Conservation (phyloP, 1,140 invertebrate species). For the Orchestia grillus region DNA sequence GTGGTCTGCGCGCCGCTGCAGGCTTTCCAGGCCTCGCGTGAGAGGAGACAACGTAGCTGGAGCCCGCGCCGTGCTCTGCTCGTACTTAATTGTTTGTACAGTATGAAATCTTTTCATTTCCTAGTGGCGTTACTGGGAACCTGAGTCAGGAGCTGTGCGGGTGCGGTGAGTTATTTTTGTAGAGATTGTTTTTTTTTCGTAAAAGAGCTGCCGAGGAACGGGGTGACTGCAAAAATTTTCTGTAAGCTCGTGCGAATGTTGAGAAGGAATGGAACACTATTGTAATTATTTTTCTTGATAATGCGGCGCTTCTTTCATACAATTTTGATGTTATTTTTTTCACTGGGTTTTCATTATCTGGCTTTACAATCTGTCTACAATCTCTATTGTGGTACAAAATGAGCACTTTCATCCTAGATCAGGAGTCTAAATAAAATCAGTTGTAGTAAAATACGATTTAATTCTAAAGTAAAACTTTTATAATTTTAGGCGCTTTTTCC, state of each 20-base stretch:
- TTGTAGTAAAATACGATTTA: too few species aligned
- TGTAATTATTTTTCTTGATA: background rate
- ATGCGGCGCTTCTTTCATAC: background rate
- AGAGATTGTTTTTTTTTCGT: background rate
- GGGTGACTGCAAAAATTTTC: background rate
- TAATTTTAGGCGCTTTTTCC: too few species aligned
- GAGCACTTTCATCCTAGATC: too few species aligned
- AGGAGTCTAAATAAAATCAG: too few species aligned
- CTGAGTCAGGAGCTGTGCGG: background rate
- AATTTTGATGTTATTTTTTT: too few species aligned
- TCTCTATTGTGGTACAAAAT: too few species aligned
- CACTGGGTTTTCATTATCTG: too few species aligned
- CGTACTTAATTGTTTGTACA: background rate
- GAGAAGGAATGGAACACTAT: background rate
- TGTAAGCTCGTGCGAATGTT: background rate
- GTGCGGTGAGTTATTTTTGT: background rate
- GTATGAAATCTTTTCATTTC: background rate
- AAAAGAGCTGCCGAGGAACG: background rate
- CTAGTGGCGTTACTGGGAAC: background rate
- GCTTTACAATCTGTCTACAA: too few species aligned
- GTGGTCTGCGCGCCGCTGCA: background rate
- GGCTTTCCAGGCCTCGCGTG: background rate
- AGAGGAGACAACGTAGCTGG: background rate
- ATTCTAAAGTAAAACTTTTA: too few species aligned
- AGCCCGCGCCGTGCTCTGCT: background rate